Evolutionary conservation across 2,888 invertebrate species (phyloP).

Genomic region (Pyrgus malvae): DNA sequence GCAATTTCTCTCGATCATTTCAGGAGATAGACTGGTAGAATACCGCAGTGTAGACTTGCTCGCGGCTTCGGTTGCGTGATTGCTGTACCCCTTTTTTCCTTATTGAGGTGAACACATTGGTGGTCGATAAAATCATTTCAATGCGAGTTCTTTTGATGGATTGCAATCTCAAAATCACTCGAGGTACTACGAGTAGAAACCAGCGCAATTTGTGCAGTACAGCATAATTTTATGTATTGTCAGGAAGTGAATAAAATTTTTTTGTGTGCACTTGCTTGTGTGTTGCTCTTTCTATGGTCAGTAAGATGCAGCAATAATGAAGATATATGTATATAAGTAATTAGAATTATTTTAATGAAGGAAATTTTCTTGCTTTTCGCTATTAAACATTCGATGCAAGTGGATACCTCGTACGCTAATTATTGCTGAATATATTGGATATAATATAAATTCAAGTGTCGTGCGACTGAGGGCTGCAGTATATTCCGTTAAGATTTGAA

Average conservation of each 20-base stretch:
- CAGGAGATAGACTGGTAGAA: slow-evolving; percentile 46
- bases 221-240: background rate
- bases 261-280: background rate
- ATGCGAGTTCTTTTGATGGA: slow-evolving; percentile 16
- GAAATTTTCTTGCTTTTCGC: slow-evolving; percentile 14
- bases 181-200: background rate
- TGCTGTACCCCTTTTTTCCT: slow-evolving; percentile 23
- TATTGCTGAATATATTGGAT: slow-evolving; percentile 22
- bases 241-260: background rate
- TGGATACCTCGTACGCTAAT: slow-evolving; percentile 12
- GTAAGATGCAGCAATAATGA: background rate
- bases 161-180: slow-evolving; percentile 6
- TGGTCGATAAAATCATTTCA: slow-evolving; percentile 21
- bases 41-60: slow-evolving; percentile 47
- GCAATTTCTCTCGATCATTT: slow-evolving; percentile 56
- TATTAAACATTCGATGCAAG: slow-evolving; percentile 17
- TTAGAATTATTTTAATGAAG: slow-evolving; percentile 15
- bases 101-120: slow-evolving; percentile 30
- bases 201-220: background rate
- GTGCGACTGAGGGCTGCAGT: slow-evolving; percentile 18
- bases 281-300: background rate
- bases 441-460: slow-evolving; percentile 25
- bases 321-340: background rate
- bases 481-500: slow-evolving; percentile 38
- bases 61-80: slow-evolving; percentile 33